These are phyloP conservation scores for Eumacrocentrus americanus DNA, from an alignment of 2,888 invertebrate species.

Conservation along the genomic window DNA sequence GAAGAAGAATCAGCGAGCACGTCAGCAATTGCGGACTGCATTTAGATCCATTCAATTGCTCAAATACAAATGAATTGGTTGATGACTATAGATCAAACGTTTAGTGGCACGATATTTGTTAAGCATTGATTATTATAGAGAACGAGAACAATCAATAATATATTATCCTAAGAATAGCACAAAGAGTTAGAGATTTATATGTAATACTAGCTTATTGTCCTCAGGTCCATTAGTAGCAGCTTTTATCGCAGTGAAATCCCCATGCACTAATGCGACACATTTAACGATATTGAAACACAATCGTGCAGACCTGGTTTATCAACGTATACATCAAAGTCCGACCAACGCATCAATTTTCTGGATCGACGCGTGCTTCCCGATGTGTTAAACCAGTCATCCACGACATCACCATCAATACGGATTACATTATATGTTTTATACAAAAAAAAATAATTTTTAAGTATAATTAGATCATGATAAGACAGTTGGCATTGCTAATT, in stretches of 20 bases:
- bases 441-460: not conserved
- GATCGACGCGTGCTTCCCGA: not conserved
- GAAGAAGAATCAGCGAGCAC: not conserved
- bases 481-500: constrained; percentile 9
- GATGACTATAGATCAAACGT: not conserved
- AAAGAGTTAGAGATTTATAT: not conserved
- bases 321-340: not conserved
- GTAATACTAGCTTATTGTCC: not conserved
- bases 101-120: not conserved
- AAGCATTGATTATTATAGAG: too few relatives aligned
- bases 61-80: too few relatives aligned
- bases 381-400: not conserved
- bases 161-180: not conserved
- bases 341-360: too few relatives aligned
- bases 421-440: not conserved
- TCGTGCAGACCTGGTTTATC: not conserved
- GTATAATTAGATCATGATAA: constrained; percentile 4
- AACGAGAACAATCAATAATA: not conserved
- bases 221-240: not conserved
- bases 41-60: too few relatives aligned
- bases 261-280: not conserved
- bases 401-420: not conserved
- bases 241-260: not conserved
- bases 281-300: not conserved
- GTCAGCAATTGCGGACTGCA: too few relatives aligned